phyloP scores from a whole-genome alignment of 2,888 invertebrate genomes.

The Eledone cirrhosa region DNA sequence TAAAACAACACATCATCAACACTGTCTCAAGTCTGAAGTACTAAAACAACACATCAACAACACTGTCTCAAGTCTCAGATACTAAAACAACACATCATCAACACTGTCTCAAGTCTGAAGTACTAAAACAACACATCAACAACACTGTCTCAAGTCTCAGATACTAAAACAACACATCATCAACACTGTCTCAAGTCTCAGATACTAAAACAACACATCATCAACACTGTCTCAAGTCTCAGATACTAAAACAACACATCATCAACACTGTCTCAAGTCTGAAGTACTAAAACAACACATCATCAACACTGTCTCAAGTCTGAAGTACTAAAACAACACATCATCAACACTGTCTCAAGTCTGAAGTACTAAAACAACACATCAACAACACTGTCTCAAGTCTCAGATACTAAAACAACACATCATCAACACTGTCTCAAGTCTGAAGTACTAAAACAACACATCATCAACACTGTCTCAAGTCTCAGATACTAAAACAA shows the following conservation, averaged over 20 bases:
- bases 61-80: constrained; percentile 71
- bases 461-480: constrained; percentile 81
- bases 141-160: constrained; percentile 72
- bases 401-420: neutral
- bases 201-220: constrained; percentile 62
- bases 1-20: constrained; percentile 76
- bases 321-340: neutral
- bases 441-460: neutral
- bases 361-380: neutral
- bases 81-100: constrained; percentile 73
- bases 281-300: constrained; percentile 47
- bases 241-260: constrained; percentile 60
- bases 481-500: neutral
- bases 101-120: constrained; percentile 72
- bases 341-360: constrained; percentile 78
- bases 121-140: constrained; percentile 73
- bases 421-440: constrained; percentile 80
- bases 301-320: constrained; percentile 77
- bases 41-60: constrained; percentile 74
- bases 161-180: constrained; percentile 70
- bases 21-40: constrained; percentile 69
- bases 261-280: constrained; percentile 77
- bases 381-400: constrained; percentile 79
- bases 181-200: constrained; percentile 74
- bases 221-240: constrained; percentile 76